Percentiles rank a stretch among this genome's conserved stretches.
Evolutionary conservation across 1,140 invertebrate species (phyloP).

Genomic region (Planococcus citri): DNA sequence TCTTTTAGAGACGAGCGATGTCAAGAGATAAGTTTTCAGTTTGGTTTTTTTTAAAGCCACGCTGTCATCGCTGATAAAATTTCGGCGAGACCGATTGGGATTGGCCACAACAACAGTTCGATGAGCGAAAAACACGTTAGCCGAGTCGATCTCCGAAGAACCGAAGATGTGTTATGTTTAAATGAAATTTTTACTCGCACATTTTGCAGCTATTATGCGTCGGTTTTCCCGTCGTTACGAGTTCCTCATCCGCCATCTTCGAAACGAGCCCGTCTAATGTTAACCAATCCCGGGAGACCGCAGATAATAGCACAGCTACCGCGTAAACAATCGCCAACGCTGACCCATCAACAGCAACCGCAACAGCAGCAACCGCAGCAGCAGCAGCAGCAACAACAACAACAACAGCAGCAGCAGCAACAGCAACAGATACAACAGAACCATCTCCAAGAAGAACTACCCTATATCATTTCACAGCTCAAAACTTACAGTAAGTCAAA

Average conservation of each 20-base stretch:
- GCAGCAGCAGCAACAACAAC: constrained; percentile 5
- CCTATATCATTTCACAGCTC: constrained; percentile 21
- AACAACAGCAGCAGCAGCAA: neutral
- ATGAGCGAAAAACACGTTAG: neutral
- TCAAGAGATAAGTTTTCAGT: neutral
- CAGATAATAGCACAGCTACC: constrained; percentile 25
- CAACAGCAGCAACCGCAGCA: neutral
- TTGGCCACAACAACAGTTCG: too few species aligned
- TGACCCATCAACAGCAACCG: constrained; percentile 14
- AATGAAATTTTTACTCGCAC: neutral
- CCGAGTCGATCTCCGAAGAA: too few species aligned
- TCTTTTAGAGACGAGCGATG: neutral
- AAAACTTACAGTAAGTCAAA: constrained; percentile 25
- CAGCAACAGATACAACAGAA: constrained; percentile 8
- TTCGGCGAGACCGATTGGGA: too few species aligned
- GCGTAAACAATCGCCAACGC: constrained; percentile 19
- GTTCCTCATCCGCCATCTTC: constrained; percentile 34
- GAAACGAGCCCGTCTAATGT: constrained; percentile 36
- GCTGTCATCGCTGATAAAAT: neutral
- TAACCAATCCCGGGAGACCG: constrained; percentile 29
- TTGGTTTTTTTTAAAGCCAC: too few species aligned
- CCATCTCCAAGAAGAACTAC: neutral
- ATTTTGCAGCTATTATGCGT: constrained; percentile 37
- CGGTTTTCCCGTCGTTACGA: constrained; percentile 30
- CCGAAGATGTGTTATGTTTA: too few species aligned